These are phyloP conservation scores for Hemibagrus wyckioides DNA, from an alignment of 2,113 vertebrate genomes.

Conservation along the genomic window DNA sequence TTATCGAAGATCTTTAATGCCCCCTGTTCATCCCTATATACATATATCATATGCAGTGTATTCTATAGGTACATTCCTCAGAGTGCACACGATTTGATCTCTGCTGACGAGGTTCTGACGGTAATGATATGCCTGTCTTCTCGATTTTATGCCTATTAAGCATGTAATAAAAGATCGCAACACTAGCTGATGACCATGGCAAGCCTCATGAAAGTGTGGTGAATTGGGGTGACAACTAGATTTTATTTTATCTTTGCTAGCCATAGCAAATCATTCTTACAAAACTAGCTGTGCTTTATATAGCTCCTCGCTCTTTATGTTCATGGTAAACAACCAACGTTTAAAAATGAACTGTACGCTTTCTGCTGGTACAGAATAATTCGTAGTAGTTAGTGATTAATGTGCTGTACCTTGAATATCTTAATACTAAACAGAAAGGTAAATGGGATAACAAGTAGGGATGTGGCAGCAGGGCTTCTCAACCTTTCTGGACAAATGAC, in stretches of 20 bases:
- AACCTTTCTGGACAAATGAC: neutral
- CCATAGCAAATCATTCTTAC: neutral
- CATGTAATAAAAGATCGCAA: constrained; percentile 21
- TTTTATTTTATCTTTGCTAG: constrained; percentile 20
- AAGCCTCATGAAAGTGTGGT: constrained; percentile 18
- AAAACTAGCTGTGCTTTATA: neutral
- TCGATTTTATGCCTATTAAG: constrained; percentile 31
- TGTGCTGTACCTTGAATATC: neutral
- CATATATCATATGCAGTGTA: neutral
- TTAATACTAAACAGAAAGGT: neutral
- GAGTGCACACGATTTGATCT: neutral
- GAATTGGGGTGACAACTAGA: constrained; percentile 49
- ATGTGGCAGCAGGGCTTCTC: neutral
- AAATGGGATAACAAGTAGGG: neutral
- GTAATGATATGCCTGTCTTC: constrained; percentile 33
- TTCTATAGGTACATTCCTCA: neutral
- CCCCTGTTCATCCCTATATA: neutral
- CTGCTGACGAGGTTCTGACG: neutral
- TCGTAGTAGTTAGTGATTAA: neutral
- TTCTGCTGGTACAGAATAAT: neutral
- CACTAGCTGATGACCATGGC: constrained; percentile 10
- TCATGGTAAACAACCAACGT: neutral
- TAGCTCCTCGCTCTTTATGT: neutral
- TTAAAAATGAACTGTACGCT: neutral
- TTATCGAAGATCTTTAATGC: neutral